Evolutionary conservation across 2,797 vertebrate species (phyloP).

Genomic region (Ciconia nigra): DNA sequence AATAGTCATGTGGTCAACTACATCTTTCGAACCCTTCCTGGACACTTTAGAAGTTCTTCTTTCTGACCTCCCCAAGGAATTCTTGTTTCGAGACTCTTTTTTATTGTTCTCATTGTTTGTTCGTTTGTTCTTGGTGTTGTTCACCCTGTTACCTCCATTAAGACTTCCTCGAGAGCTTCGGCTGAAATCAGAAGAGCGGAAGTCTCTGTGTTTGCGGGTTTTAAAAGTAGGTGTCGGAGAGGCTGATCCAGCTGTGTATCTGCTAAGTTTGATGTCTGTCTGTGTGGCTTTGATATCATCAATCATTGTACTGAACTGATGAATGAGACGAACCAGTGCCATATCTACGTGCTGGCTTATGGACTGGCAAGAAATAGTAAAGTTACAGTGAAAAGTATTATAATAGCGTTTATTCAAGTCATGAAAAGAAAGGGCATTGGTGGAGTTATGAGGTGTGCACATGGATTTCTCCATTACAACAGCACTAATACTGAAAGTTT

Average conservation of each 20-base stretch:
- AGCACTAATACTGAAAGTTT: constrained; percentile 95
- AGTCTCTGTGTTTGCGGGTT: constrained; percentile 89
- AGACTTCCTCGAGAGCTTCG: constrained; percentile 94
- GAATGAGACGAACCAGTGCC: constrained; percentile 96
- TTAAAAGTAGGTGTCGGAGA: constrained; percentile 97
- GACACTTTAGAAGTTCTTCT: constrained; percentile 95
- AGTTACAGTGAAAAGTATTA: constrained; percentile 96
- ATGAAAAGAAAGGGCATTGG: constrained; percentile 89
- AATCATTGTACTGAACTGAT: constrained; percentile 99
- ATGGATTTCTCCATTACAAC: constrained; percentile 94
- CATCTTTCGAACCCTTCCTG: constrained; percentile 95
- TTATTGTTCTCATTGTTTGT: constrained; percentile 80
- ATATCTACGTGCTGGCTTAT: constrained; percentile 98
- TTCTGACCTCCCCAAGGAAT: constrained; percentile 88
- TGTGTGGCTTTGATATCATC: constrained; percentile 98
- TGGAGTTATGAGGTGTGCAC: constrained; percentile 83
- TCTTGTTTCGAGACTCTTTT: constrained; percentile 88
- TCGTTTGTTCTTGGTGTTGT: constrained; percentile 85
- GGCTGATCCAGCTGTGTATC: constrained; percentile 95
- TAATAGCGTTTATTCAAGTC: constrained; percentile 94
- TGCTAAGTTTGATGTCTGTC: constrained; percentile 97
- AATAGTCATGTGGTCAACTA: constrained; percentile 92
- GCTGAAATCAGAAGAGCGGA: constrained; percentile 95
- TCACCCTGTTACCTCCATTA: constrained; percentile 85
- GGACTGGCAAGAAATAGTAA: constrained; percentile 95